Evolutionary conservation across 1,140 invertebrate species (phyloP).

Genomic region (Ditylenchus dipsaci): DNA sequence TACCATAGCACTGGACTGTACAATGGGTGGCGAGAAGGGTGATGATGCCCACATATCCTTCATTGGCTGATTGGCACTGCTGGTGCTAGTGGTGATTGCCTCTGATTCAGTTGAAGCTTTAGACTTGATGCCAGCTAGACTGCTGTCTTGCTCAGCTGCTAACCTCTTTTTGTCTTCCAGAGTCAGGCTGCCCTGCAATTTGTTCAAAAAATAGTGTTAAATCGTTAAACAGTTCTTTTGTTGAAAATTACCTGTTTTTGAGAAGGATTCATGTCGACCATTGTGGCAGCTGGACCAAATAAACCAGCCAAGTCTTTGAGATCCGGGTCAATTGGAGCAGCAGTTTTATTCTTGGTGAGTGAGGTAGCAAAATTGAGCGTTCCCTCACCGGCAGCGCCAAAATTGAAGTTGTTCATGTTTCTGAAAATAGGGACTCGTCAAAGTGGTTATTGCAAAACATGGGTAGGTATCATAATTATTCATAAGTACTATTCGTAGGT

Average conservation of each 20-base stretch:
- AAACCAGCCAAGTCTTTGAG: neutral
- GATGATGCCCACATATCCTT: neutral
- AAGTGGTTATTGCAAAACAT: neutral
- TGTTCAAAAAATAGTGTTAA: slow-evolving; percentile 5
- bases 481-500: too few relatives aligned
- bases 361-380: neutral
- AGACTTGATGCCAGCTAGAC: neutral
- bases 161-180: slow-evolving; percentile 50
- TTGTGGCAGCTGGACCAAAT: neutral
- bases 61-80: neutral
- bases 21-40: neutral
- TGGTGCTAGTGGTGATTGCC: neutral
- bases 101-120: neutral
- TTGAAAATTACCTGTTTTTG: too few relatives aligned
- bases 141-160: slow-evolving; percentile 47
- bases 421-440: slow-evolving; percentile 17
- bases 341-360: neutral
- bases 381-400: neutral
- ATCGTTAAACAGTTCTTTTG: too few relatives aligned
- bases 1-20: too few relatives aligned
- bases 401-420: neutral
- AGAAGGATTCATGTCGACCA: neutral
- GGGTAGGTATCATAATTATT: neutral
- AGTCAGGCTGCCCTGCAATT: slow-evolving; percentile 33
- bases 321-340: neutral